A percentile compares a stretch with the other conserved stretches of the same genome.
Conservation (phyloP, 2,888 invertebrate genomes). For the Callinectes sapidus region DNA sequence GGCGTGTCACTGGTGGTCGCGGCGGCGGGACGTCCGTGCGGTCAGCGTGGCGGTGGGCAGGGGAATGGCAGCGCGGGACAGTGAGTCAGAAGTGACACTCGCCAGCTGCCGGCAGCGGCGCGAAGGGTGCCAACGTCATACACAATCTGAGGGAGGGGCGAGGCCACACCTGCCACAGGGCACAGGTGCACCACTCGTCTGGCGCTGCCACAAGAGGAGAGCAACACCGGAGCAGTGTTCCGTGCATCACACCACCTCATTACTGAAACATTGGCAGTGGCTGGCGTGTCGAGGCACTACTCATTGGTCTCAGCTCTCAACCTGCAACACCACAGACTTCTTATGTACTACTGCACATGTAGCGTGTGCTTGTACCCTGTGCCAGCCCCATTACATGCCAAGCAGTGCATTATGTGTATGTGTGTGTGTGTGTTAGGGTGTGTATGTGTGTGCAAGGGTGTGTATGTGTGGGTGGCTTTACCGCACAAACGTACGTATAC, state of each 20-base stretch:
- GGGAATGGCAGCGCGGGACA: constrained; percentile 10
- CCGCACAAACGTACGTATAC: background rate
- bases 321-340: background rate
- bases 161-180: background rate
- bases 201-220: background rate
- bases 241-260: background rate
- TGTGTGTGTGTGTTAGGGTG: background rate
- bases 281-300: background rate
- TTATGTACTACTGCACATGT: background rate
- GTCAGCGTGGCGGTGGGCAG: background rate
- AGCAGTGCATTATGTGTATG: background rate
- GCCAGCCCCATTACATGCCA: background rate
- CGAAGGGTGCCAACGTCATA: constrained; percentile 50
- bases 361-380: background rate
- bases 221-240: background rate
- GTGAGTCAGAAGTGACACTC: background rate
- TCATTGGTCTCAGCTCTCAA: background rate
- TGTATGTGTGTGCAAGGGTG: background rate
- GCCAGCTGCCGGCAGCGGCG: constrained; percentile 16
- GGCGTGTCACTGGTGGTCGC: background rate
- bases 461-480: background rate
- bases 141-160: background rate
- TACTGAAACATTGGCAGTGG: background rate
- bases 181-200: background rate
- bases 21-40: background rate